Conservation (phyloP, 2,888 invertebrate species). For the Helicoverpa assulta region DNA sequence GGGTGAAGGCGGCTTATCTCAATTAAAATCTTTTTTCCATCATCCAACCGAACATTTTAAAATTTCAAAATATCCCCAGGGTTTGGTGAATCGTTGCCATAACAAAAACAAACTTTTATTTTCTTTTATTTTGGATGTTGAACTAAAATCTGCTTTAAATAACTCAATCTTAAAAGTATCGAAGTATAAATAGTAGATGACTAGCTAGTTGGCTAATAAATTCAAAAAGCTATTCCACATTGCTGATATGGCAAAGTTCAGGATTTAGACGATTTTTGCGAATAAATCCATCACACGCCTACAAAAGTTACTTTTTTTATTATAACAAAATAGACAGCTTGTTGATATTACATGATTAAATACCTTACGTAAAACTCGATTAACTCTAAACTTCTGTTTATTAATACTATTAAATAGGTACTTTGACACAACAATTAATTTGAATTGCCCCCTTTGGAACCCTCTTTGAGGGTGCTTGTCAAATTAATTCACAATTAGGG, state of each 20-base stretch:
- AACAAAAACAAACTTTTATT: constrained; percentile 68
- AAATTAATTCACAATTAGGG: constrained; percentile 52
- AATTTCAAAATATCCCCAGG: constrained; percentile 78
- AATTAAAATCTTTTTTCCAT: constrained; percentile 79
- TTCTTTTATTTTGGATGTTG: constrained; percentile 55
- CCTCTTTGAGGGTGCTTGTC: constrained; percentile 34
- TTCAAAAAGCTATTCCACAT: not conserved
- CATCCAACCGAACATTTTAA: constrained; percentile 71
- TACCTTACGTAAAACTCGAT: not conserved
- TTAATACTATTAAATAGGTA: constrained; percentile 44
- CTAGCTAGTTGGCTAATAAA: not conserved
- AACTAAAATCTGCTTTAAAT: constrained; percentile 34
- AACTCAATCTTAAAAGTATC: constrained; percentile 29
- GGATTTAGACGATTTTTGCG: too few species aligned
- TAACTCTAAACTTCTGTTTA: constrained; percentile 29
- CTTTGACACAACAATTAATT: constrained; percentile 44
- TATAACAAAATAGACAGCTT: not conserved
- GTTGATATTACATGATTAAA: not conserved
- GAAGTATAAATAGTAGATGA: constrained; percentile 4
- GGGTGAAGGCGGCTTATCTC: constrained; percentile 79
- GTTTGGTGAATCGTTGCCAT: constrained; percentile 65
- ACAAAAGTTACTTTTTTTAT: not conserved
- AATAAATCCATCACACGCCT: too few species aligned
- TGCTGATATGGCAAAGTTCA: too few species aligned
- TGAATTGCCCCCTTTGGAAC: constrained; percentile 26